These are phyloP conservation scores for Enteromius mattozi DNA, from an alignment of 2,797 vertebrate genomes.

Conservation along the genomic window DNA sequence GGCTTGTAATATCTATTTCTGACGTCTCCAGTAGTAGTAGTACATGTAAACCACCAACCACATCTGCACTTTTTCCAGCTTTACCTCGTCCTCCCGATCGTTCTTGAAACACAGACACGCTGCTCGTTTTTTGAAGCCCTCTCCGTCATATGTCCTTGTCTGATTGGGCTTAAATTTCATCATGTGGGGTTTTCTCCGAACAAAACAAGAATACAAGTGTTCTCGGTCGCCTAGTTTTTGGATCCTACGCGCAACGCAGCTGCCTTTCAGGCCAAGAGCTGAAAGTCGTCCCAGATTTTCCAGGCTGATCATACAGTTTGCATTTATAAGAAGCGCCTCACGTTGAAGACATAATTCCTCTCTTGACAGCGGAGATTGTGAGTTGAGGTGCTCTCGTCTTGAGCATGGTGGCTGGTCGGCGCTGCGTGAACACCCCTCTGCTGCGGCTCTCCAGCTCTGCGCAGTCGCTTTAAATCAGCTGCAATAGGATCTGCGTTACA, in stretches of 20 bases:
- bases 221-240: conserved; percentile 5
- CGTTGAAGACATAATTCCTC: conserved; percentile 40
- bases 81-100: conserved; percentile 92
- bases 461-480: conserved; percentile 54
- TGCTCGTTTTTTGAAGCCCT: conserved; percentile 93
- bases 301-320: conserved; percentile 36
- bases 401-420: conserved; percentile 55
- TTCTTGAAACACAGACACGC: conserved; percentile 92
- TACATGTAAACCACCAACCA: conserved; percentile 1
- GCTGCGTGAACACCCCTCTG: conserved; percentile 60
- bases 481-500: conserved; percentile 43
- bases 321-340: conserved; percentile 26
- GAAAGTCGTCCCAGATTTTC: conserved; percentile 22
- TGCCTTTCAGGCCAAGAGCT: conserved; percentile 42
- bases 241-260: conserved; percentile 27
- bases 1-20: neutral
- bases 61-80: conserved; percentile 39
- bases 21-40: neutral
- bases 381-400: conserved; percentile 22
- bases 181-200: conserved; percentile 76
- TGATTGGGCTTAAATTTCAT: conserved; percentile 98
- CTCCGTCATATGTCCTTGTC: conserved; percentile 95
- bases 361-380: conserved; percentile 12
- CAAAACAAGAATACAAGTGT: conserved; percentile 30
- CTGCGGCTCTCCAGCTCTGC: conserved; percentile 64